Conservation (phyloP, 2,888 invertebrate species). For the Drosophila anomelani region DNA sequence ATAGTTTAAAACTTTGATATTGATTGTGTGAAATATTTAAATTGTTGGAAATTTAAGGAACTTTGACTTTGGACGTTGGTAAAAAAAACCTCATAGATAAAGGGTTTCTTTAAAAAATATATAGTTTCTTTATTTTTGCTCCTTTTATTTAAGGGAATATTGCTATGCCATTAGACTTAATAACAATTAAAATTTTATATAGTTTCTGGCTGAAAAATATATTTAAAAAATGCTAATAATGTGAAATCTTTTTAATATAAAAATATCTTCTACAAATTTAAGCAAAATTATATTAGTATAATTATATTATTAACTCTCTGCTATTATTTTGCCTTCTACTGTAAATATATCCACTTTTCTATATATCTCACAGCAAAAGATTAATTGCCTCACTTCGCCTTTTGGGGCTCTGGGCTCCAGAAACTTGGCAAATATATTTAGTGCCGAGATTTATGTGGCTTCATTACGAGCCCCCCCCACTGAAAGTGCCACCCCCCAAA, state of each 20-base stretch:
- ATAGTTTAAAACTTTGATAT: too few relatives aligned
- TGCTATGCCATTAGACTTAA: not conserved
- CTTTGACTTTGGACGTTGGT: not conserved
- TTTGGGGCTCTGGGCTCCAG: conserved; percentile 24
- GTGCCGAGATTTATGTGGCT: conserved; percentile 77
- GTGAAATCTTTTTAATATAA: fast-evolving
- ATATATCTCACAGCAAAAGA: conserved; percentile 55
- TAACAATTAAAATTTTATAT: not conserved
- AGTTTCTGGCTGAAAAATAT: not conserved
- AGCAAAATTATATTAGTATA: too few relatives aligned
- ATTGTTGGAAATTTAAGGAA: not conserved
- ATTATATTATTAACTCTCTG: not conserved
- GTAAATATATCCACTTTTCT: conserved; percentile 8
- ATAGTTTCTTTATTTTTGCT: not conserved
- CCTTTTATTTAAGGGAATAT: not conserved
- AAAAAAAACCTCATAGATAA: not conserved
- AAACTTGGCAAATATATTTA: conserved; percentile 70
- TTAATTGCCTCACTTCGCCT: conserved; percentile 67
- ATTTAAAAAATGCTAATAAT: not conserved
- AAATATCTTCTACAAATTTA: not conserved
- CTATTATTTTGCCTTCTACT: conserved; percentile 1
- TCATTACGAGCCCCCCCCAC: conserved; percentile 57
- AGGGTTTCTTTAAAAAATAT: not conserved
- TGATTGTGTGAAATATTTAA: not conserved
- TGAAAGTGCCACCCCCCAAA: not conserved